Evolutionary conservation across 2,113 vertebrate species (phyloP).

Genomic region (Triplophysa tibetana): DNA sequence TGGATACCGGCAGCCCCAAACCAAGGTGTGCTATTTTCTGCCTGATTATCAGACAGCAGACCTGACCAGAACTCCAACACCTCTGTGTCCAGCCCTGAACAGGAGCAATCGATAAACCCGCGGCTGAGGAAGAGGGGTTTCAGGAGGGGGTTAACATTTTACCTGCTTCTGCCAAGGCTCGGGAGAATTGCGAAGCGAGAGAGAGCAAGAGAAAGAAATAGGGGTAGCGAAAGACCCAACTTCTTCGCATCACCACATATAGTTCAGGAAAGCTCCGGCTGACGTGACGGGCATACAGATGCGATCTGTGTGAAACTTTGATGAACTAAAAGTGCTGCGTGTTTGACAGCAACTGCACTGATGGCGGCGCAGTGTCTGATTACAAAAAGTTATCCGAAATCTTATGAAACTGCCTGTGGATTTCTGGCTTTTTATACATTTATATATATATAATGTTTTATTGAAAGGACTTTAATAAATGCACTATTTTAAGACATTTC

Average conservation of each 20-base stretch:
- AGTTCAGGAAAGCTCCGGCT: conserved; percentile 36
- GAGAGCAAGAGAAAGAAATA: not conserved
- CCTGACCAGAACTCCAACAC: conserved; percentile 64
- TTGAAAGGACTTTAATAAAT: not conserved
- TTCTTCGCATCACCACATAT: conserved; percentile 24
- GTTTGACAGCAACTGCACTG: conserved; percentile 22
- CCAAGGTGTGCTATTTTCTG: conserved; percentile 62
- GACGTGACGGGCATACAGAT: conserved; percentile 52
- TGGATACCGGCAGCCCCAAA: conserved; percentile 62
- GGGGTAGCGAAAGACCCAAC: not conserved
- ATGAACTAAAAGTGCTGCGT: conserved; percentile 47
- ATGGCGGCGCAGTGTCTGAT: not conserved
- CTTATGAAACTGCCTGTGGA: not conserved
- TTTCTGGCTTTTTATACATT: not conserved
- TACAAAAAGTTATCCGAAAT: not conserved
- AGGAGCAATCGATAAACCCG: conserved; percentile 57
- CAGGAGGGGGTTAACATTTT: conserved; percentile 50
- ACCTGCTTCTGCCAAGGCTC: conserved; percentile 62
- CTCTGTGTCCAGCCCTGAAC: conserved; percentile 49
- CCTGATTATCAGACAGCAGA: conserved; percentile 70
- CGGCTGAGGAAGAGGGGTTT: conserved; percentile 60
- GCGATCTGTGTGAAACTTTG: conserved; percentile 45
- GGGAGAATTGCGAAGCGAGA: conserved; percentile 33
- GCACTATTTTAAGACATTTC: conserved; percentile 2
- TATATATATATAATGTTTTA: conserved; percentile 12